Conservation (phyloP, 1,140 invertebrate species). For the Ericerus pela region DNA sequence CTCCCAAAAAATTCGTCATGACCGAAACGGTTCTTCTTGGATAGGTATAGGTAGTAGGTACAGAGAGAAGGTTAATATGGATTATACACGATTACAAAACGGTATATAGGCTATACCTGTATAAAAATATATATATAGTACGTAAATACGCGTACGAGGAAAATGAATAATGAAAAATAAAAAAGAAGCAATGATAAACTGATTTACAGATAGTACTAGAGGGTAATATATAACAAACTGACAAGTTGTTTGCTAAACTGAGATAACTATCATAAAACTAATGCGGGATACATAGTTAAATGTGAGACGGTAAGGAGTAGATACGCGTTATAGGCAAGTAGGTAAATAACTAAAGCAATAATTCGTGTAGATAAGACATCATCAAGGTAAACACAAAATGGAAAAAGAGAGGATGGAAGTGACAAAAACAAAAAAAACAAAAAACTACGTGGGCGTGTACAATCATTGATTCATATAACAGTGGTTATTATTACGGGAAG, state of each 20-base stretch:
- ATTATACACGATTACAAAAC: too few species aligned
- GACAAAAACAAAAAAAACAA: too few species aligned
- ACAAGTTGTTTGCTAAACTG: conserved; percentile 10
- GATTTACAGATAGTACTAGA: conserved; percentile 4
- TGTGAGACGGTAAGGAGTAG: conserved; percentile 9
- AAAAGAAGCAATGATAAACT: conserved; percentile 7
- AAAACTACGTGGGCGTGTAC: conserved; percentile 7
- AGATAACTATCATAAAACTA: conserved; percentile 11
- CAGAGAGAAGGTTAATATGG: too few species aligned
- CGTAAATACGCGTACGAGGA: too few species aligned
- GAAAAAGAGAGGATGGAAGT: too few species aligned
- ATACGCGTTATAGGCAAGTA: conserved; percentile 8
- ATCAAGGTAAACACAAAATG: conserved; percentile 8
- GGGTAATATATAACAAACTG: conserved; percentile 11
- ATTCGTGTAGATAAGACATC: conserved; percentile 10
- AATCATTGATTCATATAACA: conserved; percentile 7
- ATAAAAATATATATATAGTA: too few species aligned
- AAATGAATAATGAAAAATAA: conserved; percentile 4
- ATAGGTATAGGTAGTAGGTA: too few species aligned
- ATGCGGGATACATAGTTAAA: conserved; percentile 2
- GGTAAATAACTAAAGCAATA: conserved; percentile 12
- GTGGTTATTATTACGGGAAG: conserved; percentile 3
- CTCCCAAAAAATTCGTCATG: too few species aligned
- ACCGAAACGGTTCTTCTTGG: too few species aligned
- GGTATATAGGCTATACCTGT: too few species aligned